These are phyloP conservation scores for Accipiter cooperii DNA, from an alignment of 2,113 vertebrate species.

Conservation along the genomic window DNA sequence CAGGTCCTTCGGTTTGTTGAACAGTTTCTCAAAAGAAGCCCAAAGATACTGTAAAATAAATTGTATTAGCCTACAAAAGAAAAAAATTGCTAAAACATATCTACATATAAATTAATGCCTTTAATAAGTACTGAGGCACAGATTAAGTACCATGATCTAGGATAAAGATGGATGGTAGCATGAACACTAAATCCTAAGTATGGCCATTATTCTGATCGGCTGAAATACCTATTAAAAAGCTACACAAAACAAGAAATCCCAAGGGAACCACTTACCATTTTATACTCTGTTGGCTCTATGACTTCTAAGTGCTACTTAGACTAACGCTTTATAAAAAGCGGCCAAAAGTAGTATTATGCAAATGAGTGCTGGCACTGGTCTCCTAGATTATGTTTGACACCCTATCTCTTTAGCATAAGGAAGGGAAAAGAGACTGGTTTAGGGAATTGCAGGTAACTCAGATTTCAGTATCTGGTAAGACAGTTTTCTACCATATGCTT, in stretches of 20 bases:
- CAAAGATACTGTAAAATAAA: neutral
- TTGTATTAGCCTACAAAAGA: neutral
- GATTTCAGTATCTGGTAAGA: neutral
- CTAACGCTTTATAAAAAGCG: neutral
- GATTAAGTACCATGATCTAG: neutral
- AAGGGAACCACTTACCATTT: neutral
- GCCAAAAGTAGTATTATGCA: neutral
- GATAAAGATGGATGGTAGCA: neutral
- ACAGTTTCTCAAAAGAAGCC: neutral
- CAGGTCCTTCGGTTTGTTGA: neutral
- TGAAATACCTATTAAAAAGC: neutral
- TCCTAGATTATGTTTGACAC: neutral
- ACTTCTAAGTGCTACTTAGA: neutral
- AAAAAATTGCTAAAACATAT: neutral
- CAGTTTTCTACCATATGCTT: neutral
- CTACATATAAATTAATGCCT: neutral
- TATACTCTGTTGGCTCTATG: neutral
- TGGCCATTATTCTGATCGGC: neutral
- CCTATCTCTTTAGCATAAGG: neutral
- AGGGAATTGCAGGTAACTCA: too few relatives aligned
- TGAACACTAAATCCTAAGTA: neutral
- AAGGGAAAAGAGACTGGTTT: neutral
- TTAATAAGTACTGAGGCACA: neutral
- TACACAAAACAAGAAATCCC: neutral
- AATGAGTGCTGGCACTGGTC: neutral